Conservation (phyloP, 2,888 invertebrate species). For the Mimumesa dahlbomi region DNA sequence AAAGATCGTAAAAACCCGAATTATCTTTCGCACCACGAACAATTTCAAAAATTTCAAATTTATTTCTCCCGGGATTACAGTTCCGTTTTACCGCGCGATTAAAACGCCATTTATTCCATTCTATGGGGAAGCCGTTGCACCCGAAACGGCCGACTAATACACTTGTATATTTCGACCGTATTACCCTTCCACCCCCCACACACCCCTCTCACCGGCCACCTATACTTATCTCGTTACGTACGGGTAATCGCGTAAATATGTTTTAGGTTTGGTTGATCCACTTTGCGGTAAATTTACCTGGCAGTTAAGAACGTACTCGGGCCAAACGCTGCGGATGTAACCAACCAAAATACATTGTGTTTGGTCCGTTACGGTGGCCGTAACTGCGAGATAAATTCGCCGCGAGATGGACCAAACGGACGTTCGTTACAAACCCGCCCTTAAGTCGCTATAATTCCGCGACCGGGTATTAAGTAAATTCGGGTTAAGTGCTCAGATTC, state of each 20-base stretch:
- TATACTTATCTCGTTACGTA: no score
- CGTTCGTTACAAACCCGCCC: slow-evolving; percentile 23
- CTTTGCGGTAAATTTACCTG: slow-evolving; percentile 32
- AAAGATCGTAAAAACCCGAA: no score
- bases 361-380: slow-evolving; percentile 37
- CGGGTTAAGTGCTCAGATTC: slow-evolving; percentile 8
- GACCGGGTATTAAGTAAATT: slow-evolving; percentile 24
- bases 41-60: no score
- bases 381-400: slow-evolving; percentile 53
- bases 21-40: no score
- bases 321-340: slow-evolving; percentile 28
- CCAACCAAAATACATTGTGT: slow-evolving; percentile 47
- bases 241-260: background rate
- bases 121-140: no score
- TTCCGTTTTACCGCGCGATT: no score
- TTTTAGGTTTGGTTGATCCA: slow-evolving; percentile 28
- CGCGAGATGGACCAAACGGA: slow-evolving; percentile 39
- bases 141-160: no score
- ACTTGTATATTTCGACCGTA: no score
- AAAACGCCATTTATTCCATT: no score
- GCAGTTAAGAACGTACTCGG: slow-evolving; percentile 39
- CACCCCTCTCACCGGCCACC: no score
- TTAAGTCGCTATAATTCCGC: slow-evolving; percentile 32
- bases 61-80: no score
- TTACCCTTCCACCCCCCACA: no score